phyloP scores from a whole-genome alignment of 1,140 invertebrate genomes.

The Telenomus remus region DNA sequence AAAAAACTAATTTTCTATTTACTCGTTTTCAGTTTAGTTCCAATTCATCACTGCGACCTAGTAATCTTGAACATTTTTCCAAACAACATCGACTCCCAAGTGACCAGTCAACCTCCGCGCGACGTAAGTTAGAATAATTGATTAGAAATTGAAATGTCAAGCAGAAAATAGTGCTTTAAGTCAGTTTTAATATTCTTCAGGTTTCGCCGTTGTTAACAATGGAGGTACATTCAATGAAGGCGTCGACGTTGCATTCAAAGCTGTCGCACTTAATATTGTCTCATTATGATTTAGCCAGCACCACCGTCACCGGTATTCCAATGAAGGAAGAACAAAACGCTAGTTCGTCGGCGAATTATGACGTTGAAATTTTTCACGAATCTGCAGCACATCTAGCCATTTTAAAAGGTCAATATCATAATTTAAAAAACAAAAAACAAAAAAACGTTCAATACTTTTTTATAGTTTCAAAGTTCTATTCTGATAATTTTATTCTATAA shows the following conservation, averaged over 20 bases:
- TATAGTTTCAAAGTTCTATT: no score
- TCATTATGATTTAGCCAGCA: slow-evolving; percentile 95
- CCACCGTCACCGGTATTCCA: slow-evolving; percentile 97
- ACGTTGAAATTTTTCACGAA: slow-evolving; percentile 96
- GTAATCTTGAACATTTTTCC: slow-evolving; percentile 92
- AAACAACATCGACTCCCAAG: slow-evolving; percentile 83
- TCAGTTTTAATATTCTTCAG: slow-evolving; percentile 64
- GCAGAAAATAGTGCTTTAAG: not conserved
- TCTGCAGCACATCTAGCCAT: slow-evolving; percentile 88
- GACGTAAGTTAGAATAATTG: slow-evolving; percentile 74
- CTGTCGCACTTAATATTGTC: slow-evolving; percentile 84
- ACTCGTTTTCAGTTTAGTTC: slow-evolving; percentile 78
- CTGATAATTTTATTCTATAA: no score
- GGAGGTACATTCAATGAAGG: slow-evolving; percentile 83
- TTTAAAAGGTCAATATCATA: slow-evolving; percentile 76
- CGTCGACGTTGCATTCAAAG: slow-evolving; percentile 78
- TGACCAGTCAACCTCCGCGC: slow-evolving; percentile 81
- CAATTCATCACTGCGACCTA: slow-evolving; percentile 90
- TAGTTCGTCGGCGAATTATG: slow-evolving; percentile 97
- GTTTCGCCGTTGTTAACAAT: slow-evolving; percentile 80
- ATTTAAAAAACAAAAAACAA: not conserved
- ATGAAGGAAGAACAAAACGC: slow-evolving; percentile 99
- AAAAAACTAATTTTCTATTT: slow-evolving; percentile 10
- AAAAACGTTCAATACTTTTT: no score
- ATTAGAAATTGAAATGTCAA: slow-evolving; percentile 7